Evolutionary conservation across 2,888 invertebrate species (phyloP), one percentile per base, ranked within the genome.

Genomic region (Drosophila nigricruria): DNA sequence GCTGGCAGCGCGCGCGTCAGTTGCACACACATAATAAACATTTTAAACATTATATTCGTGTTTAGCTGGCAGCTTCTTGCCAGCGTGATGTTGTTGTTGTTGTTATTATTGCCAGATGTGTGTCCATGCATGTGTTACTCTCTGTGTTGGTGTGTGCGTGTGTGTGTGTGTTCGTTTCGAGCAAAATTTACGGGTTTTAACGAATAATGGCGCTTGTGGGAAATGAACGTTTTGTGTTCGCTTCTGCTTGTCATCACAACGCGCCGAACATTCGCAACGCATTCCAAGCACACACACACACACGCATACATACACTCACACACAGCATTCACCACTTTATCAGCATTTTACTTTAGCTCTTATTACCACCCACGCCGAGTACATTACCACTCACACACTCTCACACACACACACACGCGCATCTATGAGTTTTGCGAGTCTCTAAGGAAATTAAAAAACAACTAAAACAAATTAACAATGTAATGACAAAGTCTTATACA

Each of bases 191-290:
- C 88, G 88, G 88, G 85, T 69, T 89, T 89, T 85, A 85, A 87
- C 86, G 83, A 88, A 86, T 89, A 86, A 86, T 86, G 89, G 81
- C 72, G 83, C 86, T 89, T 89, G 83, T 89, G 86, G 86, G 86
- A 86, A 86, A 89, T 89, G 88, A 86, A 89, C 89, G 86, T 86
- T 86, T 86, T 86, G 88, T 86, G 86, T 86, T 89, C 85, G 82
- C 88, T 88, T 86, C 76, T 78, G 89, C 89, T 80, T 86, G 89
- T 88, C 86, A 89, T 89, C 85, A 72, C 87, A 79, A 76, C 67
- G 72, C 87, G 65, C 72, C 68, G 62, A 65, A 61, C 77, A 79
- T 65, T 72, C 64, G 72, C 77, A 76, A 60, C 72, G 73, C 81
- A 79, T 79, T 76, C 71, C 77, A 59, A 78, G 70, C 61, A 73